Evolutionary conservation across 2,797 vertebrate genomes (phyloP).

Genomic region (Artibeus lituratus): DNA sequence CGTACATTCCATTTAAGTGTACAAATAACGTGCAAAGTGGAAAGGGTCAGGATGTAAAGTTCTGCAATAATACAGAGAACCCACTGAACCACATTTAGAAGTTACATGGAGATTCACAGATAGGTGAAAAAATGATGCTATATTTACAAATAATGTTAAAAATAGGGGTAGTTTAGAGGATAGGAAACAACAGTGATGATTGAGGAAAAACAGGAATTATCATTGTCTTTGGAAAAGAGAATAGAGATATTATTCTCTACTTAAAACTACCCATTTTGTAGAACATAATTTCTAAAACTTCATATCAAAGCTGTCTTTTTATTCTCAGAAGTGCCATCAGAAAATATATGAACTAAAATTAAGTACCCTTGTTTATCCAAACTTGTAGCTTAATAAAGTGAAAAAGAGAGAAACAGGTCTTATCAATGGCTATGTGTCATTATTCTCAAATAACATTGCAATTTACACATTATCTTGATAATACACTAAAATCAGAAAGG

Average conservation of each 20-base stretch:
- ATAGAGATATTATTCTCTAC: neutral
- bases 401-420: neutral
- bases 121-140: neutral
- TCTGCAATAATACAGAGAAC: neutral
- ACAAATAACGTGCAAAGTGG: neutral
- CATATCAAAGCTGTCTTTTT: neutral
- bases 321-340: neutral
- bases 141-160: neutral
- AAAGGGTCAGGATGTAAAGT: neutral
- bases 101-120: neutral
- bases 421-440: neutral
- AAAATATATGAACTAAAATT: constrained; percentile 7
- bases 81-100: neutral
- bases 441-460: constrained; percentile 31
- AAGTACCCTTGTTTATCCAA: constrained; percentile 11
- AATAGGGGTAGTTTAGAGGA: neutral
- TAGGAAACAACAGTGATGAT: neutral
- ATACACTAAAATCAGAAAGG: neutral
- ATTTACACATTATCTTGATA: neutral
- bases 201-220: neutral
- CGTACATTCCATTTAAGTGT: neutral
- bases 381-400: neutral
- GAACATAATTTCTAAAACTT: neutral
- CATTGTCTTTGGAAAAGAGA: neutral
- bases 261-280: neutral